Conservation (phyloP, 2,797 vertebrate species). For the Lepilemur septentrionalis region DNA sequence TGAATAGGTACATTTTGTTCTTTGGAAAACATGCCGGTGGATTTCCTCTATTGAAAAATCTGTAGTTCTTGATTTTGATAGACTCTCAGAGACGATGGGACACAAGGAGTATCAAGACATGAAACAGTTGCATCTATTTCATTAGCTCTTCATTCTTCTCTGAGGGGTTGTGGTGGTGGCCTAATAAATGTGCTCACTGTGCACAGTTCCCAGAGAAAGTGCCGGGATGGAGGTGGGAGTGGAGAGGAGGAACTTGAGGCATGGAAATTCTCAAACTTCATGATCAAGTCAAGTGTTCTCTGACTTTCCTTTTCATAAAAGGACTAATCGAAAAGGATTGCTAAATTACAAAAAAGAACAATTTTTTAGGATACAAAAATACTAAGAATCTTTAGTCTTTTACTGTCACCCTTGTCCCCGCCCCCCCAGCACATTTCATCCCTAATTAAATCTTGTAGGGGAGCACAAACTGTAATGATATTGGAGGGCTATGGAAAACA, state of each 20-base stretch:
- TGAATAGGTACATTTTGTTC: constrained; percentile 51
- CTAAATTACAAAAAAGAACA: background rate
- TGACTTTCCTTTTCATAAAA: background rate
- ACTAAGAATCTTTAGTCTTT: background rate
- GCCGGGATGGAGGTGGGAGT: accelerated
- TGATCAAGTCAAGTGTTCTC: background rate
- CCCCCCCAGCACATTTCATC: background rate
- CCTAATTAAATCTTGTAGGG: background rate
- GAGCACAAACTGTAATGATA: background rate
- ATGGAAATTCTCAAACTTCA: background rate
- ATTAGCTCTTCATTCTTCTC: constrained; percentile 22
- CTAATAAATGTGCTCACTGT: background rate
- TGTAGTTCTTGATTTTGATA: constrained; percentile 67
- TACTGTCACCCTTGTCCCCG: background rate
- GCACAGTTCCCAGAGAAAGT: constrained; percentile 43
- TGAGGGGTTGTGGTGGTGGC: constrained; percentile 56
- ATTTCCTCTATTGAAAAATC: constrained; percentile 58
- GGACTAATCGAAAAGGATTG: background rate
- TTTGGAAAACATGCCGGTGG: constrained; percentile 68
- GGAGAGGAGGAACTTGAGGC: background rate
- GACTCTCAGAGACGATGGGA: constrained; percentile 6
- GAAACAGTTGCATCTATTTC: constrained; percentile 41
- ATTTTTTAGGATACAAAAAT: background rate
- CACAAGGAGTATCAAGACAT: constrained; percentile 5
- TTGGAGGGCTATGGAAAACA: background rate